Percentiles rank a stretch among this genome's conserved stretches.
phyloP scores from a whole-genome alignment of 2,888 invertebrate genomes.

The Eupithecia centaureata region DNA sequence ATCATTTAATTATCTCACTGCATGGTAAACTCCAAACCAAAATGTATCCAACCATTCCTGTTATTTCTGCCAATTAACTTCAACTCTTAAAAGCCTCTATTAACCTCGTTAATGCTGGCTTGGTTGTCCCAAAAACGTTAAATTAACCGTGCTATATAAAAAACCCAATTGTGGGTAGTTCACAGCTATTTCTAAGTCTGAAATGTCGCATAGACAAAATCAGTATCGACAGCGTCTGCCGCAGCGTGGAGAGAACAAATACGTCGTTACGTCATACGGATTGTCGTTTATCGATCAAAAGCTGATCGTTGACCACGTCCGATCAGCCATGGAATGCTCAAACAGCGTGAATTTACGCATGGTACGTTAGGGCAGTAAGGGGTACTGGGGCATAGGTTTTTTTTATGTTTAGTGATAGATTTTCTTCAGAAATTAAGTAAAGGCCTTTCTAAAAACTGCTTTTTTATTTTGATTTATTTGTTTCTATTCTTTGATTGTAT shows the following conservation, averaged over 20 bases:
- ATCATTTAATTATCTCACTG: not conserved
- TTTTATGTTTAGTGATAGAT: not conserved
- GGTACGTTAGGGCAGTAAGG: slow-evolving; percentile 22
- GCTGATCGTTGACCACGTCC: slow-evolving; percentile 55
- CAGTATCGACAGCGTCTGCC: slow-evolving; percentile 2
- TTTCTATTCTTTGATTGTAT: no score
- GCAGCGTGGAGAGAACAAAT: slow-evolving; percentile 40
- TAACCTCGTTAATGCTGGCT: not conserved
- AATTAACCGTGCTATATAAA: not conserved
- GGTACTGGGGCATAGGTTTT: slow-evolving; percentile 10
- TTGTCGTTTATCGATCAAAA: slow-evolving; percentile 48
- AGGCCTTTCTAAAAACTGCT: no score
- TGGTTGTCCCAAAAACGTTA: not conserved
- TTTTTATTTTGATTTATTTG: no score
- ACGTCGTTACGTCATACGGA: no score
- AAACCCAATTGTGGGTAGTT: not conserved
- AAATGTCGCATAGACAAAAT: not conserved
- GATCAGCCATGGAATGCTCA: slow-evolving; percentile 49
- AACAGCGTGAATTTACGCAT: slow-evolving; percentile 50
- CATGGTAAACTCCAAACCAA: not conserved
- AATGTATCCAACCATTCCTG: not conserved
- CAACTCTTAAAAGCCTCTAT: no score
- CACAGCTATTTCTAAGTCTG: not conserved
- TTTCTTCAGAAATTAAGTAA: not conserved
- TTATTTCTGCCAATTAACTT: no score